Evolutionary conservation across 2,113 vertebrate species (phyloP).

Genomic region (Meles meles): DNA sequence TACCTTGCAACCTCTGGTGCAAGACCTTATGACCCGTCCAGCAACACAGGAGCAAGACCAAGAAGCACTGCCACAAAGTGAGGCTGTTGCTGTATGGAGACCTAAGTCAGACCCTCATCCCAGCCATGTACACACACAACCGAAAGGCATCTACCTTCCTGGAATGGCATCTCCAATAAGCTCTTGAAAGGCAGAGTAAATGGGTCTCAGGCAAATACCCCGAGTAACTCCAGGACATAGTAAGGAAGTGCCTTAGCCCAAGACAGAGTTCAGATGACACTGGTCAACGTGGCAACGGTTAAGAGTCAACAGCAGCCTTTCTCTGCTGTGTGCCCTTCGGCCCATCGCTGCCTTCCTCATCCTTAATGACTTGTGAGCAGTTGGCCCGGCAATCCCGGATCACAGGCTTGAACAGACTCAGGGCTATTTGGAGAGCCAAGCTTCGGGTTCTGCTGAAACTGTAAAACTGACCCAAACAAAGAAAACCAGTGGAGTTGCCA

Average conservation of each 20-base stretch:
- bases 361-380: neutral
- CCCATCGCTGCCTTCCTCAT: neutral
- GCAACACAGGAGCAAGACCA: accelerated
- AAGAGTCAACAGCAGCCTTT: neutral
- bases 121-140: neutral
- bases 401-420: neutral
- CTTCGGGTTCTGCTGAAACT: conserved; percentile 20
- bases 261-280: neutral
- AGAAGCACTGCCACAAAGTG: neutral
- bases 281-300: neutral
- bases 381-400: neutral
- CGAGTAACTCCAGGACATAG: neutral
- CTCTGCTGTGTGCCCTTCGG: neutral
- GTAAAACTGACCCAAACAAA: conserved; percentile 45
- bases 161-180: neutral
- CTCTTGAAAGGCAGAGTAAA: neutral
- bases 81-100: neutral
- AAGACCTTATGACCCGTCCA: neutral
- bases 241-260: neutral
- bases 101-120: neutral
- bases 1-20: neutral
- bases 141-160: neutral
- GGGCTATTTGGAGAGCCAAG: neutral
- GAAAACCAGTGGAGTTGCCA: conserved; percentile 16
- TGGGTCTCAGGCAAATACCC: neutral